Evolutionary conservation across 2,113 vertebrate species (phyloP).

Genomic region (Dromaius novaehollandiae): DNA sequence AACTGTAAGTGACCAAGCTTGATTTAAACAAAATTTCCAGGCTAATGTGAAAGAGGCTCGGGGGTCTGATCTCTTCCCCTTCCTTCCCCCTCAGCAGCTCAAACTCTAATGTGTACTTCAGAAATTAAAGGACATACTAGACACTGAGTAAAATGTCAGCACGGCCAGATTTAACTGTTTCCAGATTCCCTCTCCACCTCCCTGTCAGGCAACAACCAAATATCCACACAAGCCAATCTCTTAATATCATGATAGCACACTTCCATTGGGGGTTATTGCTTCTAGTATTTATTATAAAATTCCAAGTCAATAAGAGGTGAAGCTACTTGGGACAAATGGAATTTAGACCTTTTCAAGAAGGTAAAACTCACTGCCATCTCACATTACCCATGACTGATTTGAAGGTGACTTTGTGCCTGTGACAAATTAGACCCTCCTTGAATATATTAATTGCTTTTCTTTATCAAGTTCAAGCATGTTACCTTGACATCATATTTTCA

Average conservation of each 20-base stretch:
- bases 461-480: background rate
- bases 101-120: background rate
- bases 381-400: background rate
- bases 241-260: background rate
- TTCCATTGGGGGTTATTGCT: slow-evolving; percentile 12
- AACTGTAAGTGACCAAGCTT: background rate
- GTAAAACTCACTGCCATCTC: background rate
- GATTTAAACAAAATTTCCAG: slow-evolving; percentile 5
- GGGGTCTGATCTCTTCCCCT: background rate
- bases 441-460: background rate
- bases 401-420: background rate
- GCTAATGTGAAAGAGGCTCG: background rate
- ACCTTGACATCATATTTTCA: background rate
- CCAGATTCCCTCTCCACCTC: background rate
- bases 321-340: background rate
- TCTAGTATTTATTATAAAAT: background rate
- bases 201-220: slow-evolving; percentile 20
- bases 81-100: background rate
- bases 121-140: background rate
- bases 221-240: background rate
- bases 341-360: background rate
- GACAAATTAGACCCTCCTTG: background rate
- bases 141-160: background rate
- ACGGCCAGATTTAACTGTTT: background rate
- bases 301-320: background rate